A percentile compares a stretch with the other conserved stretches of the same genome.
These are phyloP conservation scores for Acrossocheilus fasciatus DNA, from an alignment of 2,797 vertebrate genomes.

Conservation along the genomic window DNA sequence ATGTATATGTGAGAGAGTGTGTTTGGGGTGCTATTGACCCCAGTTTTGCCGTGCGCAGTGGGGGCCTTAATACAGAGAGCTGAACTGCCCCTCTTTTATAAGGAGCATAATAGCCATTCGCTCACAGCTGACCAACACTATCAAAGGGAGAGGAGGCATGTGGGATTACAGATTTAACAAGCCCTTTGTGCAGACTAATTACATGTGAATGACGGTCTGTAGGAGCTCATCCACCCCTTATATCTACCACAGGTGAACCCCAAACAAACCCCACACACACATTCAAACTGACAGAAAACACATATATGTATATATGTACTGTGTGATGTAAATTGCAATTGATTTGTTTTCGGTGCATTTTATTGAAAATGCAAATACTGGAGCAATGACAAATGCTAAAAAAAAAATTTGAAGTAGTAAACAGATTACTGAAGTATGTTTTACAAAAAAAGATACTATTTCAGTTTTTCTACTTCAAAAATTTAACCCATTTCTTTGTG, in stretches of 20 bases:
- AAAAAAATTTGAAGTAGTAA: not conserved
- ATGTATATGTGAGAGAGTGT: slow-evolving; percentile 29
- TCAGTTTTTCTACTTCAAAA: not conserved
- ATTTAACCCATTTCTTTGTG: not conserved
- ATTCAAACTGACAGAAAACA: not conserved
- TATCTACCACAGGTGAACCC: slow-evolving; percentile 57
- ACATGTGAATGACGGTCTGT: slow-evolving; percentile 92
- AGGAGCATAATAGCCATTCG: slow-evolving; percentile 83
- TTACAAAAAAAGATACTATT: not conserved
- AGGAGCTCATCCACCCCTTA: slow-evolving; percentile 77
- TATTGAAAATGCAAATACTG: not conserved
- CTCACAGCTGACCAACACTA: slow-evolving; percentile 84
- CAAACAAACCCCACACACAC: slow-evolving; percentile 41
- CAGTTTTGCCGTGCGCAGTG: slow-evolving; percentile 58
- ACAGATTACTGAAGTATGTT: not conserved
- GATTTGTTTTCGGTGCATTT: not conserved
- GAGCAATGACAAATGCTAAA: not conserved
- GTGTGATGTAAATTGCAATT: not conserved
- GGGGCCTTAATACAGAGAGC: slow-evolving; percentile 54
- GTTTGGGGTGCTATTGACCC: slow-evolving; percentile 49
- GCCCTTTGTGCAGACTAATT: slow-evolving; percentile 94
- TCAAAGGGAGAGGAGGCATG: slow-evolving; percentile 81
- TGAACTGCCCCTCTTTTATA: slow-evolving; percentile 63
- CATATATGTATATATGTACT: not conserved
- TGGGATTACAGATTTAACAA: slow-evolving; percentile 92